Evolutionary conservation across 1,140 invertebrate species (phyloP).

Genomic region (Nephila pilipes): DNA sequence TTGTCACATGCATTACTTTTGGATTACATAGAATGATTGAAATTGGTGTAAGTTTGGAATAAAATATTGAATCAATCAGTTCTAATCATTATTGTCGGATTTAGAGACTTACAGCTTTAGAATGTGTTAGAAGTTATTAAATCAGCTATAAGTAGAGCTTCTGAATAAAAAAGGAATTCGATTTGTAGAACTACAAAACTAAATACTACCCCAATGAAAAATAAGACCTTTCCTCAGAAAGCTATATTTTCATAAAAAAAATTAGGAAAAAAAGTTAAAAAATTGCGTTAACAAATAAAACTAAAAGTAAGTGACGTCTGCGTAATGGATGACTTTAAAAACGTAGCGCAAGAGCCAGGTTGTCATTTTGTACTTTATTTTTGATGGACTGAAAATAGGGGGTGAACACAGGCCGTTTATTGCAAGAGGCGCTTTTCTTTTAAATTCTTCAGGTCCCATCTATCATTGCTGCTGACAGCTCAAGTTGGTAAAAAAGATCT

Average conservation of each 20-base stretch:
- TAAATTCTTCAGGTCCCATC: constrained; percentile 71
- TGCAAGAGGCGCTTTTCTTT: constrained; percentile 67
- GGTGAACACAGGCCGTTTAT: constrained; percentile 53
- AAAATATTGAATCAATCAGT: too few relatives aligned
- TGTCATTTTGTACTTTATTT: constrained; percentile 74
- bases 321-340: constrained; percentile 74
- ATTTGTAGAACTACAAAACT: not conserved
- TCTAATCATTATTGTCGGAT: too few relatives aligned
- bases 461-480: constrained; percentile 68
- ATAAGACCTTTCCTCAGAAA: not conserved
- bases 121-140: too few relatives aligned
- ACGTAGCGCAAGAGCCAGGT: constrained; percentile 62
- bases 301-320: constrained; percentile 36
- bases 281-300: not conserved
- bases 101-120: too few relatives aligned
- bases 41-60: too few relatives aligned
- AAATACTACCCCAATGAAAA: not conserved
- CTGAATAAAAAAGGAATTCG: too few relatives aligned
- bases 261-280: constrained; percentile 7
- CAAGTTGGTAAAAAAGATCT: constrained; percentile 28
- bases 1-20: too few relatives aligned
- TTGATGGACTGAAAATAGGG: constrained; percentile 72
- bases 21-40: too few relatives aligned
- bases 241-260: not conserved
- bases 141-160: too few relatives aligned